Base-by-base conservation (phyloP, 2,888 invertebrate species). In the Drosophila prolongata region DNA sequence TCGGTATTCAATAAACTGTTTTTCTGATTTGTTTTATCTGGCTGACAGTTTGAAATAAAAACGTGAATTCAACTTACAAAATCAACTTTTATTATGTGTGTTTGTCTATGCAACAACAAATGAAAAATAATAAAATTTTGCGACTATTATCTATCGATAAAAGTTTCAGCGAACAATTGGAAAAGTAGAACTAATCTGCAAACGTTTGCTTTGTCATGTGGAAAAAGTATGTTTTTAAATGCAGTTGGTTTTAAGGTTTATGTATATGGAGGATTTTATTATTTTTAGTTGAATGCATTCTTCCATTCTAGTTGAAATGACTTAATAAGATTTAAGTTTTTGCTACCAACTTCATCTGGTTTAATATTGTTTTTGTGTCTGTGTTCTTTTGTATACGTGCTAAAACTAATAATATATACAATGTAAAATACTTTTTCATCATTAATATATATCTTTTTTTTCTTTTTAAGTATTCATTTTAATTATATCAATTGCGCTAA, bases 401-500 rank as follows among this genome's bases (percentile, higher is more conserved):
- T 91, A 91, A 82, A 87, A 91, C 85, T 90, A 84, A 84, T 89
- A 89, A 80, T 84, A 90, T 90, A 87, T 91, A 91, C 90, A 91
- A 89, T 86, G 78, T 81, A 88, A 86, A 89, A 88, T 89, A 77
- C 65, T 74, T 78, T 78, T 65, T 38, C 65, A 53, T 54, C 44
- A 53, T 61, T 56, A 24, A 74, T 72, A 49, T 55, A 53, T 69
- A 44, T 49, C 37, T 73, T 62, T 60, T 27, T 27, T 67, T 75
- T 64, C 40, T 47, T 73, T 42, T 77, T 62, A 69, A 55, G 46
- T 69, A 69, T 72, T 65, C 52, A 60, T 75, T 75, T 84, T 90
- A 87, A 87, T 86, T 79, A 88, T 73, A 89, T 90, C 91, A 92
- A 92, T 92, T 92, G 92, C 92, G 91, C 92, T 92, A 92, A 90